Conservation (phyloP, 2,113 vertebrate species). For the Dunckerocampus dactyliophorus region DNA sequence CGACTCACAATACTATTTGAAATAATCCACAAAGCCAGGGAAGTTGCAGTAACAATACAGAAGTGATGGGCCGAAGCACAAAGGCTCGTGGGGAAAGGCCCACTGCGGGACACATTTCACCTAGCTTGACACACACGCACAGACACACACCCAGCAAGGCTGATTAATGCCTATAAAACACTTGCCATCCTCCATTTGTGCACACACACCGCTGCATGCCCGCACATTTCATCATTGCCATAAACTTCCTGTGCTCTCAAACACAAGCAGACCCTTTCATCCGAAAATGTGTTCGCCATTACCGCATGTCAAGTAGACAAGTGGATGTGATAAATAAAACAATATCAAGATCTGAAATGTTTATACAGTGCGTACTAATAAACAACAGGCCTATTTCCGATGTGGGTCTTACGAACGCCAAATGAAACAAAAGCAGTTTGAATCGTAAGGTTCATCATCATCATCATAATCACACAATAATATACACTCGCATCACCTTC, state of each 20-base stretch:
- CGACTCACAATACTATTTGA: no score
- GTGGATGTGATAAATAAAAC: conserved; percentile 73
- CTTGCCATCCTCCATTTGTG: conserved; percentile 6
- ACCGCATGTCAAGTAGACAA: conserved; percentile 62
- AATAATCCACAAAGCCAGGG: no score
- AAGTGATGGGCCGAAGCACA: no score
- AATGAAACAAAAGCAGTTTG: conserved; percentile 59
- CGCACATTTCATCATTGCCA: conserved; percentile 17
- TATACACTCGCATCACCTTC: background rate
- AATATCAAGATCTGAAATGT: conserved; percentile 67
- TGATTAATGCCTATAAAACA: no score
- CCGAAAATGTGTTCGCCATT: conserved; percentile 63
- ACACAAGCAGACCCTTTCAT: conserved; percentile 46
- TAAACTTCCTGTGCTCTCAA: conserved; percentile 30
- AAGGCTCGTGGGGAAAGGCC: no score
- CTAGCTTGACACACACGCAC: no score
- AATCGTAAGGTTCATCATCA: conserved; percentile 27
- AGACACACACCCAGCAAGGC: no score
- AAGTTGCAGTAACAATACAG: no score
- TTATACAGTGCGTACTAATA: conserved; percentile 53
- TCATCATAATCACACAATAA: conserved; percentile 7
- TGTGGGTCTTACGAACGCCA: conserved; percentile 32
- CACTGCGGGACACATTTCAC: no score
- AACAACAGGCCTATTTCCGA: conserved; percentile 49
- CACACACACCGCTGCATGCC: conserved; percentile 5